Evolutionary conservation across 2,113 vertebrate species (phyloP).

Genomic region (Tragelaphus strepsiceros): DNA sequence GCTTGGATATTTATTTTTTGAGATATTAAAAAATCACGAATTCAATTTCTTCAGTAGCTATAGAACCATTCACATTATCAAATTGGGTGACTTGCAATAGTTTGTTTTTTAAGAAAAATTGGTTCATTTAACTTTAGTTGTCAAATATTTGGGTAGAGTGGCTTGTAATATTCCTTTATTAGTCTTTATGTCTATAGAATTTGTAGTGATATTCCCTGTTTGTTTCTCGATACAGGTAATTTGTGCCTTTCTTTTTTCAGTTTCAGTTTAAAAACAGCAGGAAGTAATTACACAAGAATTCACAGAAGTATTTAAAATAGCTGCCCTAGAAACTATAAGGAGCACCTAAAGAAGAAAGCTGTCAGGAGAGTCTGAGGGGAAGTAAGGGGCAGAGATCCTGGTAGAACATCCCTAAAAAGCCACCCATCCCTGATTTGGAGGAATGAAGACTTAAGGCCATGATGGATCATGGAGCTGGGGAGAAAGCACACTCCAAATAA

Average conservation of each 20-base stretch:
- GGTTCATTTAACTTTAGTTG: not conserved
- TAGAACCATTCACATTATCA: not conserved
- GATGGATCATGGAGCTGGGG: not conserved
- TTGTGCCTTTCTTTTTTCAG: not conserved
- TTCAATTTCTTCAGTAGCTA: not conserved
- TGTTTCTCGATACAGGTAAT: not conserved
- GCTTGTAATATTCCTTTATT: not conserved
- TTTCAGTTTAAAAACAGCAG: slow-evolving; percentile 54
- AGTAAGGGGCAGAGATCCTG: not conserved
- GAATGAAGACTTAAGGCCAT: not conserved
- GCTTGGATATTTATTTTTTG: not conserved
- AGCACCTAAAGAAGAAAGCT: not conserved
- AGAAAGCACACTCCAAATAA: not conserved
- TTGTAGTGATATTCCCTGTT: not conserved
- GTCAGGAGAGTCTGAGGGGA: not conserved
- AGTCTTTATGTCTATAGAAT: not conserved
- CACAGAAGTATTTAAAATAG: not conserved
- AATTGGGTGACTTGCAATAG: not conserved
- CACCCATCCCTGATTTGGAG: not conserved
- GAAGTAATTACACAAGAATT: slow-evolving; percentile 54
- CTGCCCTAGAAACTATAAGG: not conserved
- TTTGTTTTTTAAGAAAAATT: not conserved
- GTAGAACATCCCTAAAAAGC: not conserved
- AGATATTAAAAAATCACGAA: not conserved
- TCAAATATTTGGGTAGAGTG: not conserved